Evolutionary conservation across 2,113 vertebrate genomes (phyloP).

Genomic region (Casuarius casuarius): DNA sequence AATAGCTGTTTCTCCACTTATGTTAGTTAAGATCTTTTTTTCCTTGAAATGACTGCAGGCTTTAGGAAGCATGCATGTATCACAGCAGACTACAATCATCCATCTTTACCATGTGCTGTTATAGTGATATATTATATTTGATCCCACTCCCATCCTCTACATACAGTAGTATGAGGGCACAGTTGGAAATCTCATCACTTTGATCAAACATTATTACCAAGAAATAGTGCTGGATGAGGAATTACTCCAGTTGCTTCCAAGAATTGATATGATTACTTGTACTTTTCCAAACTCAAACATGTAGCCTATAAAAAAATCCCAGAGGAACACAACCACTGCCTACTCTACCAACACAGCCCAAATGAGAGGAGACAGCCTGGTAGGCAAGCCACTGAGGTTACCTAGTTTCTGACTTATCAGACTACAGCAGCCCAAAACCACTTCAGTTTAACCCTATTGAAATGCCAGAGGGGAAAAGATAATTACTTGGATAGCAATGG

Average conservation of each 20-base stretch:
- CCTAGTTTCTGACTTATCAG: conserved; percentile 29
- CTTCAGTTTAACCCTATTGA: conserved; percentile 22
- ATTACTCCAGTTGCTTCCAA: background rate
- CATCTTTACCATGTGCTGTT: background rate
- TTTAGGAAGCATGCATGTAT: background rate
- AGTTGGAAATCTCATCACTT: background rate
- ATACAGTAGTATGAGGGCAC: background rate
- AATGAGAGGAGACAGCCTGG: background rate
- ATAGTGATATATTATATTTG: background rate
- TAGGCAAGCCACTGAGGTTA: conserved; percentile 16
- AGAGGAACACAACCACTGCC: background rate
- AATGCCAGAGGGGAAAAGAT: background rate
- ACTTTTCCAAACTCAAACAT: background rate
- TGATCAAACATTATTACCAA: background rate
- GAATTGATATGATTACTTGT: background rate
- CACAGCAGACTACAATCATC: background rate
- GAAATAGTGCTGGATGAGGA: background rate
- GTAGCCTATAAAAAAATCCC: background rate
- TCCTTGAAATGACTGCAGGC: background rate
- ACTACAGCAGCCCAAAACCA: background rate
- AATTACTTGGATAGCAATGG: conserved; percentile 36
- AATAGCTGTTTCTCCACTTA: background rate
- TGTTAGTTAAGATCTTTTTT: background rate
- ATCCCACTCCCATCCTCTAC: background rate
- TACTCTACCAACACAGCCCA: background rate